Base-by-base conservation (phyloP, 2,888 invertebrate genomes). In the Habrosyne pyritoides region DNA sequence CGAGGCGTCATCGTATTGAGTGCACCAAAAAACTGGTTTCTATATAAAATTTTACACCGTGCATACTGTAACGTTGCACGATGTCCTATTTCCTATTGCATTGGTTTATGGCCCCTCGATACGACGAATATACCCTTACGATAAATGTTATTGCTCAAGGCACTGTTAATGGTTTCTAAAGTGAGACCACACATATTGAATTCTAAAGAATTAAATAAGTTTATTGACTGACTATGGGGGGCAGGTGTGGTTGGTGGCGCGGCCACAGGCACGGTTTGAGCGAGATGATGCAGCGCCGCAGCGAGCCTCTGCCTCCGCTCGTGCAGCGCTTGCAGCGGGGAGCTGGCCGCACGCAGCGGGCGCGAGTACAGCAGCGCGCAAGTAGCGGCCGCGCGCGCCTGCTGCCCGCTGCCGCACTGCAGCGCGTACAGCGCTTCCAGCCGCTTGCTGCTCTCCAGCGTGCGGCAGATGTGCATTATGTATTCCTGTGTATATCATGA, bases 381-480 rank as follows among this genome's bases (percentile, higher is more conserved):
- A 0, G 96, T 96, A 91, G 97, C 96, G 5, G 96, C 94, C 0
- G 97, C 96, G 53, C 97, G 93, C 36, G 97, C 94, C 60, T 94
- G 94, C 82, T 97, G 97, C 36, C 94, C 94, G 78, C 96, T 94
- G 53, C 94, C 94, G 52, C 95, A 88, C 78, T 97, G 97, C 47
- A 97, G 82, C 60, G 95, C 94, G 86, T 96, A 96, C 6, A 97
- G 86, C n/a, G 95, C 95, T 60, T 96, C 94, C 12, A 96, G 86
- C 7, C 95, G 93, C 61, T 94, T 93, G 57, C 94, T 94, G 64
- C 93, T 93, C 78, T 97, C 96, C 52, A 97, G 87, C 65, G 95
- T 94, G 24, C 95, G 94, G 79, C 97, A 97, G 0, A 95, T 93
- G 71, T 94, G 94, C 79, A 95, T 93, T 66, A 97, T 89, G 77